Base-by-base conservation (phyloP, 1,140 invertebrate species). In the Drosophila ogumai region DNA sequence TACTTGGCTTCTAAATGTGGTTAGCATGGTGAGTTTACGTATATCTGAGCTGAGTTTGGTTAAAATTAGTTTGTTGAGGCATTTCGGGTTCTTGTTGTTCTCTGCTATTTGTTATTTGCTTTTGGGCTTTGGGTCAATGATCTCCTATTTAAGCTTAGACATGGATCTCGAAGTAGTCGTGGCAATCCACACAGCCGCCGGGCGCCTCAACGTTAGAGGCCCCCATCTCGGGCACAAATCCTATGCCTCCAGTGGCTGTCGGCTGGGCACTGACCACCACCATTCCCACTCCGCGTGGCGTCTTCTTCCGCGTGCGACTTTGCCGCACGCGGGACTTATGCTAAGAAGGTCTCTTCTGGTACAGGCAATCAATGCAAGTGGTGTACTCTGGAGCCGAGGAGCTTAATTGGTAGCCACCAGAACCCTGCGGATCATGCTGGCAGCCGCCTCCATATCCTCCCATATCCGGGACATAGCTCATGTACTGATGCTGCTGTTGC, bases 321-420 rank as follows among this genome's bases (percentile, higher is more conserved):
- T 92, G 92, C 68, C 92, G 92, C 82, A 92, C 93, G 92, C 92
- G 91, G 79, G 90, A 86, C 93, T 93, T 95, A 93, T 95, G 94
- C 94, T 95, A 94, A 93, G 94, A 94, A 54, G 92, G 92, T 93
- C 93, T 94, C 87, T 92, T 94, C 82, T 94, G 94, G 50, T 93
- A 94, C 82, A 95, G 94, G 77, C 95, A 96, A 80, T 95, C 94
- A 61, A 95, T 94, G 92, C 95, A 95, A 22, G 95, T 95, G 28
- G 95, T 94, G 58, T 95, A 94, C 72, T 95, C 95, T 28, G 95
- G 93, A 93, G 94, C 85, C 94, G 95, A 78, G 94, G 93, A 88
- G 94, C 93, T 93, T 93, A 94, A 66, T 92, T 92, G 69, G 93
- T 94, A 41, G 92, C 93, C 13, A 36, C 46, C 52, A 8, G 52